Evolutionary conservation across 2,888 invertebrate species (phyloP).

Genomic region (Opisthograptis luteolata): DNA sequence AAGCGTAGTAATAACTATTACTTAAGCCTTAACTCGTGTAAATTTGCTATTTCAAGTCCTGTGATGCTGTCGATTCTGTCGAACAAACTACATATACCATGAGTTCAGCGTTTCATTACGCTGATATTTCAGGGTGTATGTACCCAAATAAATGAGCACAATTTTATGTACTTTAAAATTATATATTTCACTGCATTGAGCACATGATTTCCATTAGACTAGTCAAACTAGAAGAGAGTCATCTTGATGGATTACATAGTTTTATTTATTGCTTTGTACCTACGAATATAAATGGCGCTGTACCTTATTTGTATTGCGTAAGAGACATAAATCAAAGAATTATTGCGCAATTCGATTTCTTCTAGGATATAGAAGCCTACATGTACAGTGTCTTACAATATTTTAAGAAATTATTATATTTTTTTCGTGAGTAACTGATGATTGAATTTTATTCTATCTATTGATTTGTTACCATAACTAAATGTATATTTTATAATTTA

Average conservation of each 20-base stretch:
- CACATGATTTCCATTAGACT: slow-evolving; percentile 70
- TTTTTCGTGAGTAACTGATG: slow-evolving; percentile 20
- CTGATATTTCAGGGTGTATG: slow-evolving; percentile 3
- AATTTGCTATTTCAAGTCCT: slow-evolving; percentile 66
- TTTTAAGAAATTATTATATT: slow-evolving; percentile 22
- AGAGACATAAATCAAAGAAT: slow-evolving; percentile 39
- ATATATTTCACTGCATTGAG: slow-evolving; percentile 31
- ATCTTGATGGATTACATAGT: slow-evolving; percentile 64
- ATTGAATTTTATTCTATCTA: slow-evolving; percentile 34
- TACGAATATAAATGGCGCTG: slow-evolving; percentile 31
- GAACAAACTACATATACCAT: slow-evolving; percentile 49
- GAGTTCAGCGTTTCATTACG: slow-evolving; percentile 6
- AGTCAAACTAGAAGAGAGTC: slow-evolving; percentile 78
- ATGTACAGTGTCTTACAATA: slow-evolving; percentile 18
- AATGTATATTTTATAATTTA: slow-evolving; percentile 62
- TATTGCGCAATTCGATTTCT: slow-evolving; percentile 24
- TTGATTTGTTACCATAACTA: slow-evolving; percentile 78
- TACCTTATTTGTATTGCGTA: slow-evolving; percentile 38
- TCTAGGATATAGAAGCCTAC: slow-evolving; percentile 6
- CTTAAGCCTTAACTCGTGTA: slow-evolving; percentile 47
- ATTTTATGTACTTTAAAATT: slow-evolving; percentile 9
- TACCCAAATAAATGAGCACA: slow-evolving; percentile 6
- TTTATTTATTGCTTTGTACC: slow-evolving; percentile 71
- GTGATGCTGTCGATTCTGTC: slow-evolving; percentile 63
- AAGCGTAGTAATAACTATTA: slow-evolving; percentile 57